A percentile compares a stretch with the other conserved stretches of the same genome.
Evolutionary conservation across 1,140 invertebrate species (phyloP).

Genomic region (Maconellicoccus hirsutus): DNA sequence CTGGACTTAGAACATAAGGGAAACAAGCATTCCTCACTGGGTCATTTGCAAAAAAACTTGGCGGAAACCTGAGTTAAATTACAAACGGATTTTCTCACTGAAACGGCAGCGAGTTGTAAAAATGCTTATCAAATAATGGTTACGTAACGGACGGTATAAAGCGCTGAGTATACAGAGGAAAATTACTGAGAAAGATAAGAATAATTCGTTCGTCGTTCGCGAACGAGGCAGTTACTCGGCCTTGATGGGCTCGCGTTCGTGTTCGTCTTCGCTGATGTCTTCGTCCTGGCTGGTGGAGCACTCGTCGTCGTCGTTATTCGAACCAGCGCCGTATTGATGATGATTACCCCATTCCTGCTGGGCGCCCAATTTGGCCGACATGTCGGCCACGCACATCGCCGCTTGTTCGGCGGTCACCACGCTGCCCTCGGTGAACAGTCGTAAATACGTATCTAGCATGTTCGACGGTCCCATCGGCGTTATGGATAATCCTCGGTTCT

Average conservation of each 20-base stretch:
- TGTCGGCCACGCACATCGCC: background rate
- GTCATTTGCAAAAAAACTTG: no score
- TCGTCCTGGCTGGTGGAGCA: slow-evolving; percentile 6
- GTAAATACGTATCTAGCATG: background rate
- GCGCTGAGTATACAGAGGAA: no score
- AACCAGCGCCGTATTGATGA: background rate
- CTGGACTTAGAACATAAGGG: no score
- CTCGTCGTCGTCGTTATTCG: background rate
- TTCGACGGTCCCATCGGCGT: background rate
- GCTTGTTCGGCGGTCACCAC: background rate
- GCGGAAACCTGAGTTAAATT: no score
- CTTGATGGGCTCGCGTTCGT: background rate
- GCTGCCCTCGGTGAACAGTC: background rate
- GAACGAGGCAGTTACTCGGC: no score
- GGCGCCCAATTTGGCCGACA: background rate
- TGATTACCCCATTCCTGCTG: background rate
- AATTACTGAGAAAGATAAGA: no score
- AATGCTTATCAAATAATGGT: no score
- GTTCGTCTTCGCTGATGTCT: background rate
- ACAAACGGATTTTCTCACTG: no score
- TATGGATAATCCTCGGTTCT: background rate
- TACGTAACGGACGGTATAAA: no score
- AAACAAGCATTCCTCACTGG: no score
- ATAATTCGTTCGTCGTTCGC: no score
- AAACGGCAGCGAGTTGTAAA: no score